A percentile compares a stretch with the other conserved stretches of the same genome.
These are phyloP conservation scores for Mesembrinibis cayennensis DNA, from an alignment of 2,113 vertebrate species.

Conservation along the genomic window DNA sequence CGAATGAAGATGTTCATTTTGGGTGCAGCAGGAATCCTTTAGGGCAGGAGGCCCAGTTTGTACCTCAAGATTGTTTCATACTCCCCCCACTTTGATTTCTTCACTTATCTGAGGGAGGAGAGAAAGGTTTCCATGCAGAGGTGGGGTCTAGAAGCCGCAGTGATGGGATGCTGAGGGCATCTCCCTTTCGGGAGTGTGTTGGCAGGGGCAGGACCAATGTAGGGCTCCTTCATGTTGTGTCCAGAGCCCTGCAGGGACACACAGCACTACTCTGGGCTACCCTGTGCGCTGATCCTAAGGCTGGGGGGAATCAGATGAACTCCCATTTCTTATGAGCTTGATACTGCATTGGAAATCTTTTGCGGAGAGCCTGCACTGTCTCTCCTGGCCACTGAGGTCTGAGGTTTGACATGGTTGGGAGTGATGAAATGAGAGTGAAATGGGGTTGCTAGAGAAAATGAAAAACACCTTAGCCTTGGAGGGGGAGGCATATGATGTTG, in stretches of 20 bases:
- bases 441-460: background rate
- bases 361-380: background rate
- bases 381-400: background rate
- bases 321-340: background rate
- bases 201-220: background rate
- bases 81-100: background rate
- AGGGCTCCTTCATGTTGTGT: background rate
- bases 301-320: background rate
- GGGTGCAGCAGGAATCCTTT: background rate
- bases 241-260: background rate
- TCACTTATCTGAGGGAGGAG: background rate
- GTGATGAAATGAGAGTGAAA: background rate
- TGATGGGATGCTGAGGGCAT: background rate
- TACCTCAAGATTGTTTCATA: background rate
- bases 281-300: background rate
- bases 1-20: background rate
- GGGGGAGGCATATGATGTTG: background rate
- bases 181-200: accelerated
- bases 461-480: background rate
- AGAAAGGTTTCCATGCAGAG: background rate
- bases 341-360: background rate
- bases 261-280: background rate
- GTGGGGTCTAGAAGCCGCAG: background rate
- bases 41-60: background rate
- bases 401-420: background rate